A percentile compares a stretch with the other conserved stretches of the same genome.
phyloP scores from a whole-genome alignment of 2,797 vertebrate genomes.

The Xenops minutus region DNA sequence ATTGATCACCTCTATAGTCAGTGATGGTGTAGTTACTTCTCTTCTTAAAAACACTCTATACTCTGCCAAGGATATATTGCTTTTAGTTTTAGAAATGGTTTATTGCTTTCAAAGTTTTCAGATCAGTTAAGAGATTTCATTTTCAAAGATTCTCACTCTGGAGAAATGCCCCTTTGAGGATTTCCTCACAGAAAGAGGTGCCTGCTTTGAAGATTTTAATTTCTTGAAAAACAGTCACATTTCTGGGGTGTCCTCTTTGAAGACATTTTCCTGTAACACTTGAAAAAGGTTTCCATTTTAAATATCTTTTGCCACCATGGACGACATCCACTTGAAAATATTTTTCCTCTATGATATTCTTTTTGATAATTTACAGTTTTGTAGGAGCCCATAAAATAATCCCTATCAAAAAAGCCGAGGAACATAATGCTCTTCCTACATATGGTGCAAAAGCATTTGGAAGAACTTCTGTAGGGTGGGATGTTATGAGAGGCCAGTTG shows the following conservation, averaged over 20 bases:
- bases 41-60: not conserved
- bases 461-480: not conserved
- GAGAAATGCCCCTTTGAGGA: slow-evolving; percentile 70
- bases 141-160: slow-evolving; percentile 71
- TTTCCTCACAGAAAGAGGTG: slow-evolving; percentile 56
- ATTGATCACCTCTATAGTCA: not conserved
- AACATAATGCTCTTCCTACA: not conserved
- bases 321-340: slow-evolving; percentile 14
- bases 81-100: slow-evolving; percentile 34
- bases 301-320: slow-evolving; percentile 18
- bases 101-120: slow-evolving; percentile 63
- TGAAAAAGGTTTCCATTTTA: slow-evolving; percentile 52
- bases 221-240: slow-evolving; percentile 52
- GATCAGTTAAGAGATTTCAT: slow-evolving; percentile 61
- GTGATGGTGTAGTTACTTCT: not conserved
- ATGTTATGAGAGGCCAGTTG: not conserved
- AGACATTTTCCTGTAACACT: slow-evolving; percentile 54
- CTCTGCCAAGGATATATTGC: slow-evolving; percentile 4
- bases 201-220: slow-evolving; percentile 70
- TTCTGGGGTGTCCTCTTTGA: slow-evolving; percentile 74
- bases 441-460: not conserved
- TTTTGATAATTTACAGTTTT: slow-evolving; percentile 10
- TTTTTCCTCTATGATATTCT: slow-evolving; percentile 9
- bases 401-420: not conserved
- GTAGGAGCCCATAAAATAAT: not conserved